Evolutionary conservation across 1,140 invertebrate species (phyloP), one percentile per base, ranked within the genome.

Genomic region (Pseudomyrmex sp.): DNA sequence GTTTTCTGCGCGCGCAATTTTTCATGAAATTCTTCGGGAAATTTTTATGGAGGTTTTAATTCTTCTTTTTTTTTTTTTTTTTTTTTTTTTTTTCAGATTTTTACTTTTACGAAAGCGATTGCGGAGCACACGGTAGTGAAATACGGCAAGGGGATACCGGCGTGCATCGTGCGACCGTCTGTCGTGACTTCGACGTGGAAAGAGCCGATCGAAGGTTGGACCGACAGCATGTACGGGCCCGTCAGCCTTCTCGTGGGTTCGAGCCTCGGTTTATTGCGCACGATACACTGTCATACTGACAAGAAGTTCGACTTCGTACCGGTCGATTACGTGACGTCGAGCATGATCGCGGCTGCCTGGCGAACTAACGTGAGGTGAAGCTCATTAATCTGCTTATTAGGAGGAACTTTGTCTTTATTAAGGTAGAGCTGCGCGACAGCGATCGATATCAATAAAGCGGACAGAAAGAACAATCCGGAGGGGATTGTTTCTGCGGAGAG

Each of bases 171-270:
- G 89, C 95, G 97, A 86, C 97, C 97, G 0, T 96, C 97, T 13
- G 97, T 97, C 73, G 96, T 98, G 23, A 97, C 97, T 35, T 97
- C 97, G 1, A 97, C 97, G 0, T 96, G 95, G 89, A 95, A 96
- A 68, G 98, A 98, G 85, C 96, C 96, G 1, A 82, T 96, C 0
- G 88, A 92, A 9, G 97, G 97, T 56, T 99, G 98, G 98, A 96
- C 98, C 65, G 98, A 98, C 92, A 98, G 98, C 93, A 95, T 97
- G 85, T 98, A 98, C 91, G 98, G 98, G 23, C 95, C 96, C 2
- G 96, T 96, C 84, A 98, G 96, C 58, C 95, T 97, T 0, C 94
- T 96, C 0, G 95, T 96, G 0, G 96, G 95, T 15, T 96, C 97
- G 70, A 97, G 96, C 95, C 95, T 97, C 76, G 97, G 98, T 23